A percentile compares a stretch with the other conserved stretches of the same genome.
Conservation (phyloP, 2,888 invertebrate species). For the Lepas anatifera region DNA sequence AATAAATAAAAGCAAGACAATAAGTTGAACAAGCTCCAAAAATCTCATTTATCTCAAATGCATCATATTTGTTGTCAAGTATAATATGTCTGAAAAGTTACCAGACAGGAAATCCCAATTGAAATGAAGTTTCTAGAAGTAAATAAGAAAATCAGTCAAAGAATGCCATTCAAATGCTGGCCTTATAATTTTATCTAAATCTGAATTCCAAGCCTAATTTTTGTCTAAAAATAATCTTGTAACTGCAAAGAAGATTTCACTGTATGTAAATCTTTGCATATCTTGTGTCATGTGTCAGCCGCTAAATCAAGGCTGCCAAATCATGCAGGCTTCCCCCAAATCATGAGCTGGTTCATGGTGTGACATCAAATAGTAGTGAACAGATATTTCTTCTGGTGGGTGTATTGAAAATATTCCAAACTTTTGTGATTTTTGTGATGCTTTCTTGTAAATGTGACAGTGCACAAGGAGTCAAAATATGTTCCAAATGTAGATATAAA, state of each 20-base stretch:
- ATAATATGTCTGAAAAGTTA: too few relatives aligned
- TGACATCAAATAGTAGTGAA: not conserved
- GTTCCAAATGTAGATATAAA: too few relatives aligned
- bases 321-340: not conserved
- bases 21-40: too few relatives aligned
- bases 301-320: not conserved
- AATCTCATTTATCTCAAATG: too few relatives aligned
- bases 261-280: not conserved
- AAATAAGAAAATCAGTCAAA: too few relatives aligned
- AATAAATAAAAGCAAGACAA: too few relatives aligned
- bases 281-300: not conserved
- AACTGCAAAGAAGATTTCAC: not conserved
- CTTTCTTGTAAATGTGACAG: too few relatives aligned
- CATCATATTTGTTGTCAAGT: too few relatives aligned
- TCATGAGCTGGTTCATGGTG: not conserved
- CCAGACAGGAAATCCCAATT: too few relatives aligned
- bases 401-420: not conserved
- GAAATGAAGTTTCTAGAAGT: too few relatives aligned
- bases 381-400: not conserved
- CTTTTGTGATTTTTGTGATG: not conserved
- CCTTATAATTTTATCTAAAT: not conserved
- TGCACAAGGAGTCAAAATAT: too few relatives aligned
- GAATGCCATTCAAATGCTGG: not conserved
- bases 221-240: not conserved
- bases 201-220: not conserved